Percentiles rank a stretch among this genome's conserved stretches.
Conservation (phyloP, 2,797 vertebrate species). For the Cuniculus paca region DNA sequence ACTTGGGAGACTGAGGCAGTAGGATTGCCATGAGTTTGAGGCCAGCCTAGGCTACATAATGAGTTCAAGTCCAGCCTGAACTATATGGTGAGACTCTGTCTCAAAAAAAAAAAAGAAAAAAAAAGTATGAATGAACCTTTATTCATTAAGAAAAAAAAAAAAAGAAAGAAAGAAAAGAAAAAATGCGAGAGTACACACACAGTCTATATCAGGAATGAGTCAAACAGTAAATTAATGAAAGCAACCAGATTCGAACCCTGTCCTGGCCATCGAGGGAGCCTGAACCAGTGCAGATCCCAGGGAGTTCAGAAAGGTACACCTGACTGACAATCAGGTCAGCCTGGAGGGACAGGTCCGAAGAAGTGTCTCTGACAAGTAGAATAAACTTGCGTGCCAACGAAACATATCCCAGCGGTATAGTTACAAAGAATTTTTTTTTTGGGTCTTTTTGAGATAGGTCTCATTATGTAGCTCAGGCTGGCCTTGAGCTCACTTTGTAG, state of each 20-base stretch:
- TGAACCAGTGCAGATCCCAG: fast-evolving
- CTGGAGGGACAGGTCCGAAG: background rate
- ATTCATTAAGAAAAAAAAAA: background rate
- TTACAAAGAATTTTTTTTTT: background rate
- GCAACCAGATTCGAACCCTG: background rate
- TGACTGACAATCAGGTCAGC: background rate
- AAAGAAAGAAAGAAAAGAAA: too few species aligned
- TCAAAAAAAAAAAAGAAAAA: too few species aligned
- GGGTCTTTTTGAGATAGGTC: too few species aligned
- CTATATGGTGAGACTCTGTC: too few species aligned
- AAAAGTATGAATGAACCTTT: background rate
- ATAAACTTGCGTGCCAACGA: background rate
- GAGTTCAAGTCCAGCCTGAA: too few species aligned
- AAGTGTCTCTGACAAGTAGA: background rate
- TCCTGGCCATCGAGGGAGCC: background rate
- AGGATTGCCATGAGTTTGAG: too few species aligned
- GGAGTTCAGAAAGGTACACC: background rate
- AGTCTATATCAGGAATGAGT: background rate
- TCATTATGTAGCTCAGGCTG: too few species aligned
- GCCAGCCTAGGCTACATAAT: too few species aligned
- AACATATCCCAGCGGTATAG: background rate
- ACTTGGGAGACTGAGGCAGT: too few species aligned
- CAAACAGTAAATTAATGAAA: background rate
- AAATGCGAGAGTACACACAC: background rate
- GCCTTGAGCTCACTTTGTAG: too few species aligned